Evolutionary conservation across 2,113 vertebrate genomes (phyloP).

Genomic region (Corythoichthys intestinalis): DNA sequence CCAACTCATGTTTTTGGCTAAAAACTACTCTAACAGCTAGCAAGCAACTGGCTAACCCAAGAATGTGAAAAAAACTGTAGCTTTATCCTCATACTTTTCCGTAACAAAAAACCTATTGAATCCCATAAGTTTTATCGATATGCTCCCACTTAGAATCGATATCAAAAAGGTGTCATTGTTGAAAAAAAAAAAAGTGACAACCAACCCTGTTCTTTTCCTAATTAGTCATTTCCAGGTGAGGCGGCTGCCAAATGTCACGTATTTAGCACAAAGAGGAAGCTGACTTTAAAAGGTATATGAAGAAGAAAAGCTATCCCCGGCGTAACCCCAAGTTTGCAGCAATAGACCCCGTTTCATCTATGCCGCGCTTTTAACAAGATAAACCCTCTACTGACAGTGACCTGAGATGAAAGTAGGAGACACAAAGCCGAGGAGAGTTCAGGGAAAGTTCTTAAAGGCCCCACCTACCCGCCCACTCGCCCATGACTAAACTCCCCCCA

Average conservation of each 20-base stretch:
- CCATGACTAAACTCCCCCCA: conserved; percentile 40
- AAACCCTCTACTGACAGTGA: conserved; percentile 69
- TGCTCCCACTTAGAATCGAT: no score
- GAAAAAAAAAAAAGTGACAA: no score
- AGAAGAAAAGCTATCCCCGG: conserved; percentile 22
- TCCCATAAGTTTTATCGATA: no score
- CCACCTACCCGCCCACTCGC: conserved; percentile 49
- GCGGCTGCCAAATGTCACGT: conserved; percentile 29
- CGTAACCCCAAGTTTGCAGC: conserved; percentile 29
- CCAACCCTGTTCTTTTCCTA: conserved; percentile 1
- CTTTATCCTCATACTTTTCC: no score
- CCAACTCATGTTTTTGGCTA: no score
- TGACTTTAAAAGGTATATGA: conserved; percentile 21
- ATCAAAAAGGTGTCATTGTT: no score
- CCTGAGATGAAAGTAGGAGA: conserved; percentile 69
- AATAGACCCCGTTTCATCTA: conserved; percentile 55
- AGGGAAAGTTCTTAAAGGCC: conserved; percentile 65
- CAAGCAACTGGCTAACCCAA: no score
- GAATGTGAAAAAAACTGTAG: no score
- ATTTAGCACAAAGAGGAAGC: conserved; percentile 44
- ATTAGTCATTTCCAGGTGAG: conserved; percentile 41
- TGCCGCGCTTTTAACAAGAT: conserved; percentile 54
- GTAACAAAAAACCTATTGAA: no score
- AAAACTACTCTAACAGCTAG: no score
- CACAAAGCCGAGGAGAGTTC: conserved; percentile 64